These are phyloP conservation scores for Drosophila kurseongensis DNA, from an alignment of 1,140 invertebrate species.

Conservation along the genomic window DNA sequence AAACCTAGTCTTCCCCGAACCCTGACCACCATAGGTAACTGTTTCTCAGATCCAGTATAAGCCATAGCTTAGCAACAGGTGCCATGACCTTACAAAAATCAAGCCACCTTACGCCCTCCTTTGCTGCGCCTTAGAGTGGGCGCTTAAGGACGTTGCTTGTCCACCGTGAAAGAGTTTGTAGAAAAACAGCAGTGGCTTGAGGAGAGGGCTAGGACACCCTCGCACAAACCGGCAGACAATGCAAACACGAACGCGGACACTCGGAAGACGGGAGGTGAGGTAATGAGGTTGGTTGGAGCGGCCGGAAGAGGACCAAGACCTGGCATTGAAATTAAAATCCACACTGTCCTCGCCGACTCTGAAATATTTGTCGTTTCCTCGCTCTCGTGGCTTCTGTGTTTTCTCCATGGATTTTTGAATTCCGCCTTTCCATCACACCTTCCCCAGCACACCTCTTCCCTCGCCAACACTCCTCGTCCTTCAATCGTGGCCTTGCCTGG, in stretches of 20 bases:
- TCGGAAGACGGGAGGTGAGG: slow-evolving; percentile 1
- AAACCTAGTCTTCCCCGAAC: too few relatives aligned
- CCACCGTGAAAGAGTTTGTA: slow-evolving; percentile 56
- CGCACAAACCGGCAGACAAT: slow-evolving; percentile 30
- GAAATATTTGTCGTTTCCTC: slow-evolving; percentile 60
- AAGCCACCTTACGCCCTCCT: neutral
- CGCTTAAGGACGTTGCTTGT: slow-evolving; percentile 58
- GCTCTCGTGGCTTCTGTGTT: slow-evolving; percentile 20
- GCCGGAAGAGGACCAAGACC: neutral
- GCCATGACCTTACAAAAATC: slow-evolving; percentile 28
- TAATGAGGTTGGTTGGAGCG: neutral
- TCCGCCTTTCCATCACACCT: slow-evolving; percentile 46
- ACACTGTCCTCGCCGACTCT: slow-evolving; percentile 45
- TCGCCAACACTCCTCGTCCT: neutral
- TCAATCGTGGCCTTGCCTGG: slow-evolving; percentile 40
- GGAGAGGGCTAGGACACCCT: slow-evolving; percentile 18
- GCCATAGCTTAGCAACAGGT: slow-evolving; percentile 28
- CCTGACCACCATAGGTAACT: too few relatives aligned
- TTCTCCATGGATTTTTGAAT: slow-evolving; percentile 70
- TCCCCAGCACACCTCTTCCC: neutral
- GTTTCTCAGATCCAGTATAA: too few relatives aligned
- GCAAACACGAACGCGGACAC: slow-evolving; percentile 12
- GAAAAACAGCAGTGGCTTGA: slow-evolving; percentile 6
- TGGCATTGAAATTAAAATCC: slow-evolving; percentile 58
- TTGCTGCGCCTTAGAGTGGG: neutral